A percentile compares a stretch with the other conserved stretches of the same genome.
Evolutionary conservation across 30 jellyfish, hydroid and myxozoan genomes (phyloP).

Genomic region (Turritopsis dohrnii): DNA sequence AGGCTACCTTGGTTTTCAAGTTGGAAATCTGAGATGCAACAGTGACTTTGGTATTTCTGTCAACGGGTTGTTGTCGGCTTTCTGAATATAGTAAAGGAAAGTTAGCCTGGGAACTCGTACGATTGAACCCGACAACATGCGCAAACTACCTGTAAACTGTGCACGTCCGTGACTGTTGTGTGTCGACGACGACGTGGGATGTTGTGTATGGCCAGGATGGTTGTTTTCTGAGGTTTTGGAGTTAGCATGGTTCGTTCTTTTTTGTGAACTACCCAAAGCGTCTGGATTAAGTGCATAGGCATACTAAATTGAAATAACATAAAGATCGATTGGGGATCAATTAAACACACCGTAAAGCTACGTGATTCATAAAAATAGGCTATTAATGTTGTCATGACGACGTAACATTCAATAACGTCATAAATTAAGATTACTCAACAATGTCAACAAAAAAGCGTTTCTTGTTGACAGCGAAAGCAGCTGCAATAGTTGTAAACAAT

Average conservation of each 20-base stretch:
- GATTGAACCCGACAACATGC: too few relatives aligned
- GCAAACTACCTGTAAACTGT: background rate
- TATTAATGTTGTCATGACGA: background rate
- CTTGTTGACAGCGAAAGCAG: background rate
- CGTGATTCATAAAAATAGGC: background rate
- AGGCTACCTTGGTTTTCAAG: constrained; percentile 19
- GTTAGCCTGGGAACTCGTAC: too few relatives aligned
- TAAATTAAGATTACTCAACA: background rate
- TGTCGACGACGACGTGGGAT: background rate
- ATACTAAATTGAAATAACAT: background rate
- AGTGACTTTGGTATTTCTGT: background rate
- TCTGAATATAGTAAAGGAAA: background rate
- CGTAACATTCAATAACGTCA: background rate
- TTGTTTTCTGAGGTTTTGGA: background rate
- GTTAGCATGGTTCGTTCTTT: background rate
- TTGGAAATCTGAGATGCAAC: constrained; percentile 24
- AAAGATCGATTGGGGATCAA: background rate
- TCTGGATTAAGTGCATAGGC: constrained; percentile 8
- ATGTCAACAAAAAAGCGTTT: background rate
- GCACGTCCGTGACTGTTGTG: background rate
- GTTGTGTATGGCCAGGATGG: background rate
- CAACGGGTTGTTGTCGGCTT: background rate
- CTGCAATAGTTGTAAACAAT: background rate
- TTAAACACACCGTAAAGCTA: background rate
- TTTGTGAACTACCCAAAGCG: background rate